Conservation (phyloP, 2,113 vertebrate species). For the Pionites leucogaster region DNA sequence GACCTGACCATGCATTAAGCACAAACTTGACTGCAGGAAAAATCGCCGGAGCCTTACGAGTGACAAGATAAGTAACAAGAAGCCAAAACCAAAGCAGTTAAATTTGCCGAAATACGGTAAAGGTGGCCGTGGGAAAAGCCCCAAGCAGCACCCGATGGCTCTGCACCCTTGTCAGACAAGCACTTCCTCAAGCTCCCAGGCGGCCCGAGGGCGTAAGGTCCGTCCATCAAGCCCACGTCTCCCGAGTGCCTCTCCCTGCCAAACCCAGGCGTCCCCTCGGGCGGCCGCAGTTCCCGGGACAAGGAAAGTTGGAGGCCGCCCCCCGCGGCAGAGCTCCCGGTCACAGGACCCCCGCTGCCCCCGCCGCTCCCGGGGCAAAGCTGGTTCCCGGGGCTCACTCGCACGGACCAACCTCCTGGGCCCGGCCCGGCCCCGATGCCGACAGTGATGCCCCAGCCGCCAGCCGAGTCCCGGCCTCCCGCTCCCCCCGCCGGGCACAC, state of each 20-base stretch:
- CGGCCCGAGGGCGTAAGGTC: neutral
- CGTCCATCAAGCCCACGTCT: neutral
- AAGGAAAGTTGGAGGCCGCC: neutral
- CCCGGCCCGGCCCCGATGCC: neutral
- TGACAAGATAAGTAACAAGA: neutral
- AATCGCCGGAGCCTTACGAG: neutral
- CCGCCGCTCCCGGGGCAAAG: neutral
- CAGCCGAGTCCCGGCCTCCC: conserved; percentile 5
- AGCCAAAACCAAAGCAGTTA: neutral
- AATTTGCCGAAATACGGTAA: neutral
- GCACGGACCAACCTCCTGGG: neutral
- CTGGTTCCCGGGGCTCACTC: neutral
- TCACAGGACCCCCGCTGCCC: neutral
- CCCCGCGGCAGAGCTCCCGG: neutral
- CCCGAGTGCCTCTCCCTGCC: neutral
- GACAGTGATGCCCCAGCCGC: neutral
- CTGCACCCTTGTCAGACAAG: neutral
- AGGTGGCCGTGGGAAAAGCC: neutral
- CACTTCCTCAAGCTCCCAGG: neutral
- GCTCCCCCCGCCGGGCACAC: neutral
- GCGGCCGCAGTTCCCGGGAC: neutral
- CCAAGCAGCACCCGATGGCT: neutral
- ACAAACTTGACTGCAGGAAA: neutral
- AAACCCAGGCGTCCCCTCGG: neutral
- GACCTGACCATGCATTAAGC: neutral